Evolutionary conservation across 2,113 vertebrate species (phyloP).

Genomic region (Girardinichthys multiradiatus): DNA sequence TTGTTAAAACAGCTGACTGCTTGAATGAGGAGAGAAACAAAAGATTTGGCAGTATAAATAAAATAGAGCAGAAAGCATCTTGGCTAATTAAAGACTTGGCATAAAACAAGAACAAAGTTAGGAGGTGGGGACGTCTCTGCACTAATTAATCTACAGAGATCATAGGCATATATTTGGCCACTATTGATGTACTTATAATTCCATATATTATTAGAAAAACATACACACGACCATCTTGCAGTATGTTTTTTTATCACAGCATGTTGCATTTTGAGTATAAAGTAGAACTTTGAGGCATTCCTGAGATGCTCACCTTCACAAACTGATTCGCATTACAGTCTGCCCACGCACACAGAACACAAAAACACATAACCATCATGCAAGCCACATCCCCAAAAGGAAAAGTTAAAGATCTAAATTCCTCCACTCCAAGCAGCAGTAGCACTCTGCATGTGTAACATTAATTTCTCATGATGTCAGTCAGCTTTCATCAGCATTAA

Average conservation of each 20-base stretch:
- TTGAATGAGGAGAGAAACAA: conserved; percentile 32
- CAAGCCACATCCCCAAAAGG: conserved; percentile 20
- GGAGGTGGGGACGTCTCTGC: conserved; percentile 46
- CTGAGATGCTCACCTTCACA: conserved; percentile 5
- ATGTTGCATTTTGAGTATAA: background rate
- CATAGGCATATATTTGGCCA: conserved; percentile 32
- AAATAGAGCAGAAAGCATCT: conserved; percentile 33
- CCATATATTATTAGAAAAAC: conserved; percentile 10
- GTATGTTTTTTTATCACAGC: background rate
- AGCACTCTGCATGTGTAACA: conserved; percentile 66
- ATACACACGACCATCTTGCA: background rate
- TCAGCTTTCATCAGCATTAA: conserved; percentile 75
- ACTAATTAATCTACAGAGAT: conserved; percentile 67
- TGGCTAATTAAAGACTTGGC: conserved; percentile 63
- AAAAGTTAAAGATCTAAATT: conserved; percentile 50
- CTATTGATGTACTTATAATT: conserved; percentile 34
- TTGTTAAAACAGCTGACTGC: conserved; percentile 33
- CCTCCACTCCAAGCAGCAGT: conserved; percentile 28
- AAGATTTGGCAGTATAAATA: conserved; percentile 52
- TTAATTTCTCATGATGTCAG: conserved; percentile 80
- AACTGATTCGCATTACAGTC: background rate
- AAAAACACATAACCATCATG: conserved; percentile 29
- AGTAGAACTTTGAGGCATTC: background rate
- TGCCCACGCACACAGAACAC: background rate
- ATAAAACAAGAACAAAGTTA: conserved; percentile 56